Conservation (phyloP, 2,113 vertebrate genomes). For the Aptenodytes forsteri region DNA sequence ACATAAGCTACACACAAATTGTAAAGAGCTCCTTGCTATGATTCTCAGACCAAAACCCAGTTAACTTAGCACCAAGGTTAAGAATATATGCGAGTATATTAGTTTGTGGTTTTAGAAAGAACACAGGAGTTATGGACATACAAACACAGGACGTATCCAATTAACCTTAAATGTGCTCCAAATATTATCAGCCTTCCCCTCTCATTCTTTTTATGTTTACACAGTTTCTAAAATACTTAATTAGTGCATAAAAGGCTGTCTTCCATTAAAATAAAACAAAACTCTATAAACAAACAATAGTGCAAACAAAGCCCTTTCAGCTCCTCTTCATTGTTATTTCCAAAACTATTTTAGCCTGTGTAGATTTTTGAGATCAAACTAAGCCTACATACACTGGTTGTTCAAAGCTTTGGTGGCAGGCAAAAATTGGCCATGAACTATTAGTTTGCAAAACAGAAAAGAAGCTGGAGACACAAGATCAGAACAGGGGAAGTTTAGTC, state of each 20-base stretch:
- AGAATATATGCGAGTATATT: rapidly evolving
- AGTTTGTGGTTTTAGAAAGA: neutral
- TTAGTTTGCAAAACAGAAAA: neutral
- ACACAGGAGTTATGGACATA: neutral
- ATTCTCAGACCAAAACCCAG: neutral
- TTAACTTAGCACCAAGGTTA: neutral
- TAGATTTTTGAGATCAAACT: neutral
- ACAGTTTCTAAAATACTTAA: neutral
- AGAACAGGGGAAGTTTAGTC: neutral
- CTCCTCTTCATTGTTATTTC: neutral
- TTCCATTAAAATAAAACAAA: neutral
- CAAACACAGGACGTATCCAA: neutral
- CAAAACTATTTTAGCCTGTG: neutral
- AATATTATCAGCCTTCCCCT: neutral
- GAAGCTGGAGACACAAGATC: neutral
- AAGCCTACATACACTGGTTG: neutral
- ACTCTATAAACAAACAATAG: neutral
- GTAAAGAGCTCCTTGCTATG: neutral
- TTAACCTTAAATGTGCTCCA: neutral
- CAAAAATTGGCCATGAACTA: neutral
- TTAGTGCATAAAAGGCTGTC: neutral
- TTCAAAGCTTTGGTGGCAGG: neutral
- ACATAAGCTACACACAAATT: neutral
- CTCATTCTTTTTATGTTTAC: neutral
- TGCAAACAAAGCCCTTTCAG: neutral